Percentiles rank a stretch among this genome's conserved stretches.
These are phyloP conservation scores for Actinostola sp. DNA, from an alignment of 92 coral and sea anemone genomes.

Conservation along the genomic window DNA sequence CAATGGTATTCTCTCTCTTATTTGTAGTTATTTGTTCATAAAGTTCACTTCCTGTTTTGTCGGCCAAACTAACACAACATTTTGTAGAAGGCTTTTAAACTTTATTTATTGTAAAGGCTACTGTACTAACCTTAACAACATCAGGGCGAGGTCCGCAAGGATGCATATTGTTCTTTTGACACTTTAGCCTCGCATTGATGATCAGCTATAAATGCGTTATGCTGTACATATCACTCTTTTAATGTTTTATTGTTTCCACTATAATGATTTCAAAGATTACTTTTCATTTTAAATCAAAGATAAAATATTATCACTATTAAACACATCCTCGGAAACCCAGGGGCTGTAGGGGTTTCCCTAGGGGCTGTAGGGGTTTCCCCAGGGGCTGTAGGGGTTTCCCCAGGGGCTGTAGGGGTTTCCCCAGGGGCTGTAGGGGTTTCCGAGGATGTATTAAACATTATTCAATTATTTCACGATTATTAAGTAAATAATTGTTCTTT, in stretches of 20 bases:
- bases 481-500: too few species aligned
- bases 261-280: background rate
- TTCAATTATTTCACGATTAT: too few species aligned
- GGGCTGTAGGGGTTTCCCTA: too few species aligned
- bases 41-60: too few species aligned
- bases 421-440: background rate
- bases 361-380: too few species aligned
- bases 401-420: too few species aligned
- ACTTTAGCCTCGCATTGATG: slow-evolving; percentile 8
- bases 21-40: too few species aligned
- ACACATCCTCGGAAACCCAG: too few species aligned
- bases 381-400: too few species aligned
- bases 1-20: too few species aligned
- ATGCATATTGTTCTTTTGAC: background rate
- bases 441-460: background rate
- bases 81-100: slow-evolving; percentile 5
- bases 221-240: slow-evolving; percentile 9
- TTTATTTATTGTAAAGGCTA: slow-evolving; percentile 1
- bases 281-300: slow-evolving; percentile 5
- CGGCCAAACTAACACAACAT: background rate
- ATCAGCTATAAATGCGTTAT: background rate
- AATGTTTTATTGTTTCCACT: background rate
- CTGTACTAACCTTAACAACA: background rate
- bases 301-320: background rate
- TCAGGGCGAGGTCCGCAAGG: slow-evolving; percentile 2